Conservation (phyloP, 2,113 vertebrate genomes). For the Tringa solitaria region DNA sequence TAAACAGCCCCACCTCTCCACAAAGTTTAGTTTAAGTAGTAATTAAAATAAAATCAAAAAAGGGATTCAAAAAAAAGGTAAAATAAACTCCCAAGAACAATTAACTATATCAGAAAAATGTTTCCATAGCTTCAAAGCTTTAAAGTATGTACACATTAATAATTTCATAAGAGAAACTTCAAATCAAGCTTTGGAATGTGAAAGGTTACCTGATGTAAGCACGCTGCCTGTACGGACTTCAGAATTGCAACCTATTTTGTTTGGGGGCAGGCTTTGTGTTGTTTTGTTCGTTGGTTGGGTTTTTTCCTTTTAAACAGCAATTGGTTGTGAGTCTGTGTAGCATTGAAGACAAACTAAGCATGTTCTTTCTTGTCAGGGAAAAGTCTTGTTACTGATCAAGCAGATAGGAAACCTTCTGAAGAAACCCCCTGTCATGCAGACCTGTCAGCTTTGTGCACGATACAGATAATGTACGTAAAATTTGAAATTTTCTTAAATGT, state of each 20-base stretch:
- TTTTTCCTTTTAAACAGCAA: not conserved
- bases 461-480: not conserved
- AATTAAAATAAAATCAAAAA: not conserved
- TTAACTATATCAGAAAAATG: not conserved
- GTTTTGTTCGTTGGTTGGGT: not conserved
- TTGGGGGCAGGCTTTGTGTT: not conserved
- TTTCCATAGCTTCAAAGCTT: not conserved
- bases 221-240: not conserved
- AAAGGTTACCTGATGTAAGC: not conserved
- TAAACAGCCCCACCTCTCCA: not conserved
- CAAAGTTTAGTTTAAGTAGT: not conserved
- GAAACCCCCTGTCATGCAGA: not conserved
- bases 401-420: not conserved
- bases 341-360: not conserved
- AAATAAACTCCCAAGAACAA: not conserved
- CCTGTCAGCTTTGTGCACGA: not conserved
- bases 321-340: not conserved
- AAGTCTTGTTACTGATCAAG: not conserved
- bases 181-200: not conserved
- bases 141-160: not conserved
- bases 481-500: not conserved
- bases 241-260: not conserved
- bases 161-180: not conserved
- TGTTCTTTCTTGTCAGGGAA: not conserved
- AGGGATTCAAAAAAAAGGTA: not conserved